phyloP scores from a whole-genome alignment of 2,888 invertebrate species.

The Scaptomyza parva region DNA sequence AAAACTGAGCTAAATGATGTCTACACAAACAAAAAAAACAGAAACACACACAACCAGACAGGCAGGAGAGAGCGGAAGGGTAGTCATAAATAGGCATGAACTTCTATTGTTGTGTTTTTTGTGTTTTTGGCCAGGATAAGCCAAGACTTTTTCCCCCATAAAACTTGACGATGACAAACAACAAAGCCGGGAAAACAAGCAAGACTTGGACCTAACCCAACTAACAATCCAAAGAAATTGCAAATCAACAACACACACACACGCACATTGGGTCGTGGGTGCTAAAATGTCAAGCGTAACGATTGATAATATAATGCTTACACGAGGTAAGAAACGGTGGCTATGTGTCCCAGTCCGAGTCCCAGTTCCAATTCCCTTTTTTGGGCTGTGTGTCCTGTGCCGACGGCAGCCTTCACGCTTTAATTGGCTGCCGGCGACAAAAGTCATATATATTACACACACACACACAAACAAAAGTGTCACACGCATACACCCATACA shows the following conservation, averaged over 20 bases:
- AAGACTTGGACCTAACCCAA: constrained; percentile 64
- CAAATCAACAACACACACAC: constrained; percentile 44
- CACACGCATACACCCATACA: constrained; percentile 20
- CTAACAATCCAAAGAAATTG: constrained; percentile 53
- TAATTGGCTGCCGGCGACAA: constrained; percentile 81
- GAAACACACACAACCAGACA: too few relatives aligned
- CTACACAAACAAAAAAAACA: constrained; percentile 37
- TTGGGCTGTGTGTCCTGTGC: constrained; percentile 14
- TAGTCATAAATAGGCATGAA: constrained; percentile 62
- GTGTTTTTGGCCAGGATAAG: constrained; percentile 52
- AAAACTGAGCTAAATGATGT: constrained; percentile 38
- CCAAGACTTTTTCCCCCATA: constrained; percentile 52
- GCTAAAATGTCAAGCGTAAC: constrained; percentile 76
- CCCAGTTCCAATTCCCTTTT: not conserved
- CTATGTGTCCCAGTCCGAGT: constrained; percentile 51
- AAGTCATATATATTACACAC: constrained; percentile 74
- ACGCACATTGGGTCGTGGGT: constrained; percentile 61
- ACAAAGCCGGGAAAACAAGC: constrained; percentile 50
- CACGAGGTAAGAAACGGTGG: constrained; percentile 53
- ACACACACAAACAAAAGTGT: constrained; percentile 33
- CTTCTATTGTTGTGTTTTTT: constrained; percentile 51
- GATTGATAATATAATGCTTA: constrained; percentile 73
- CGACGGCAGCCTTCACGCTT: constrained; percentile 84
- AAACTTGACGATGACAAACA: constrained; percentile 74
- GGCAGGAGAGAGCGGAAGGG: constrained; percentile 6